Percentiles rank a stretch among this genome's conserved stretches.
Conservation (phyloP, 1,140 invertebrate species). For the Bombus pascuorum region DNA sequence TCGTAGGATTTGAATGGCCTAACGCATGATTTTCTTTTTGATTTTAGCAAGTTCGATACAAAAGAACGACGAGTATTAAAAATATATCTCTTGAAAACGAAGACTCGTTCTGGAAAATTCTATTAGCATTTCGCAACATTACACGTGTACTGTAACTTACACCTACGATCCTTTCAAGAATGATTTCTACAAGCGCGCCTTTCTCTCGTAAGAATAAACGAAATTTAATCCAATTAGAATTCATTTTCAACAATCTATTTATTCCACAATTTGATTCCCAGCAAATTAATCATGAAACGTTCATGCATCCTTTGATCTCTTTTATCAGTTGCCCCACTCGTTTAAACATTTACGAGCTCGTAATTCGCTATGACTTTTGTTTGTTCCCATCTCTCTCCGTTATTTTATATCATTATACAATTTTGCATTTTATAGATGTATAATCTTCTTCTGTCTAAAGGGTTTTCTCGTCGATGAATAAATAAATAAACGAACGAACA, state of each 20-base stretch:
- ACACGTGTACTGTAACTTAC: background rate
- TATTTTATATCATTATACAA: too few species aligned
- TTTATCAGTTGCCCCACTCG: too few species aligned
- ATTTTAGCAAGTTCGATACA: background rate
- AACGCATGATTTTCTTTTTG: background rate
- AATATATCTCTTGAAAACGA: background rate
- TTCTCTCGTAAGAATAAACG: background rate
- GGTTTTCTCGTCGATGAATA: too few species aligned
- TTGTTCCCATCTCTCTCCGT: too few species aligned
- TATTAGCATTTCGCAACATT: background rate
- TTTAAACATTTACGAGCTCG: too few species aligned
- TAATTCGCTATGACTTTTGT: too few species aligned
- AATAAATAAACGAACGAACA: too few species aligned
- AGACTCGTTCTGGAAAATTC: background rate
- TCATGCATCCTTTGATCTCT: too few species aligned
- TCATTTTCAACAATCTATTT: background rate
- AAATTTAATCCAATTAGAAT: background rate
- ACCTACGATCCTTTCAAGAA: background rate
- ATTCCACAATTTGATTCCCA: background rate
- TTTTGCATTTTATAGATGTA: too few species aligned
- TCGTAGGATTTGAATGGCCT: background rate
- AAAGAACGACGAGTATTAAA: background rate
- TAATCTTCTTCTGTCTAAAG: too few species aligned
- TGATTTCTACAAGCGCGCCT: background rate
- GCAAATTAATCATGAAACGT: background rate